Evolutionary conservation across 2,113 vertebrate genomes (phyloP).

Genomic region (Henicopernis longicauda): DNA sequence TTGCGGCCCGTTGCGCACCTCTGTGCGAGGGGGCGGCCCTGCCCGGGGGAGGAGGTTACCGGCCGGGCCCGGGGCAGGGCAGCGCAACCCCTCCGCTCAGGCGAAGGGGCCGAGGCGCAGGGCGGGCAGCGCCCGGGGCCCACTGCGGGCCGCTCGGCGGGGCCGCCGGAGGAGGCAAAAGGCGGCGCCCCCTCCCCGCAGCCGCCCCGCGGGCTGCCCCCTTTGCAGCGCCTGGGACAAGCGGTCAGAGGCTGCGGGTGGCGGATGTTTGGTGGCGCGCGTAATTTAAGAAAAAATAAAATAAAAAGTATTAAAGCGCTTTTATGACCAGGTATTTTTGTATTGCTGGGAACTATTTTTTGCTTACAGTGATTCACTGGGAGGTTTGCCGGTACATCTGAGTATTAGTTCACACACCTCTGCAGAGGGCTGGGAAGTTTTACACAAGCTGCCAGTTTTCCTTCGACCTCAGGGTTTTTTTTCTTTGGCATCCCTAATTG

Average conservation of each 20-base stretch:
- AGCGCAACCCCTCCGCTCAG: neutral
- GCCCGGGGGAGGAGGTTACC: neutral
- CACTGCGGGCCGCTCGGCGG: too few relatives aligned
- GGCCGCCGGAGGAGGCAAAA: too few relatives aligned
- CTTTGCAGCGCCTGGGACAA: too few relatives aligned
- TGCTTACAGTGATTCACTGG: neutral
- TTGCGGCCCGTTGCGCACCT: fast-evolving
- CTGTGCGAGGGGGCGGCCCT: too few relatives aligned
- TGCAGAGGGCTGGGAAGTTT: neutral
- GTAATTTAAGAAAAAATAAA: neutral
- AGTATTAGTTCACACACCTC: neutral
- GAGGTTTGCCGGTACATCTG: neutral
- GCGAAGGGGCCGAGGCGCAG: neutral
- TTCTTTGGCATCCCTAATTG: neutral
- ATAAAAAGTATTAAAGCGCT: neutral
- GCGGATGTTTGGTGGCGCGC: too few relatives aligned
- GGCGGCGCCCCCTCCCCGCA: too few relatives aligned
- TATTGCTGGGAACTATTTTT: neutral
- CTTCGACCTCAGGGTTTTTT: neutral
- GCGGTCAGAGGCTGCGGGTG: too few relatives aligned
- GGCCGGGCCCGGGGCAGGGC: neutral
- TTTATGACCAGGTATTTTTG: neutral
- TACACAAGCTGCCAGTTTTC: neutral
- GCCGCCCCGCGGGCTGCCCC: too few relatives aligned
- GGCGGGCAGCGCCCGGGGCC: neutral